phyloP scores from a whole-genome alignment of 1,140 invertebrate genomes.

The Brachionus koreanus region DNA sequence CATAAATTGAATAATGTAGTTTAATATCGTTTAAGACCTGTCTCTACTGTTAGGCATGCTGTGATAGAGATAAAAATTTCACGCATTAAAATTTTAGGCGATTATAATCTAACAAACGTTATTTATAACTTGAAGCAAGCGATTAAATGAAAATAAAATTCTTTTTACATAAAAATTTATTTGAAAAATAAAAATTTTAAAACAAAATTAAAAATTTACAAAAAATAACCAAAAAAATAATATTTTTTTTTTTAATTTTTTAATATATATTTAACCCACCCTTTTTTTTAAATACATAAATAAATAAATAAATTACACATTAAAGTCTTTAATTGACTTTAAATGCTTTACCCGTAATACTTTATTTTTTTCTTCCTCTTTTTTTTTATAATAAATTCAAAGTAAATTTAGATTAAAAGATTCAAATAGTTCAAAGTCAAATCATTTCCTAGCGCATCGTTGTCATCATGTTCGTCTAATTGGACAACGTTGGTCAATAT shows the following conservation, averaged over 20 bases:
- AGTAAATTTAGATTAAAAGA: neutral
- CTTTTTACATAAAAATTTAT: neutral
- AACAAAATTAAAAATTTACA: neutral
- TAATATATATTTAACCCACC: neutral
- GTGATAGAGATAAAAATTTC: neutral
- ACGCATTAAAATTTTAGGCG: neutral
- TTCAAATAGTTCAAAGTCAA: constrained; percentile 9
- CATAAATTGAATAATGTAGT: neutral
- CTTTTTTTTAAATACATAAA: neutral
- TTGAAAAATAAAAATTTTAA: neutral
- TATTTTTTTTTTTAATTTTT: constrained; percentile 1
- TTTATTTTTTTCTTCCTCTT: neutral
- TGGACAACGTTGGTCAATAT: constrained; percentile 10
- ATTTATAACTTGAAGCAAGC: neutral
- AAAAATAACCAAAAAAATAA: neutral
- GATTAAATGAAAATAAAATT: neutral
- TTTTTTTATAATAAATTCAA: neutral
- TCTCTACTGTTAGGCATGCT: neutral
- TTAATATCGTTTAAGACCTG: neutral
- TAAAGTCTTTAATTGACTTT: neutral
- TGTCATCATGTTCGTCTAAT: neutral
- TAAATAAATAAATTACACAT: constrained; percentile 25
- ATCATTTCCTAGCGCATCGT: neutral
- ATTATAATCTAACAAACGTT: too few species aligned
- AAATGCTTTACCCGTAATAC: constrained; percentile 6